Conservation (phyloP, 2,888 invertebrate species). For the Parnassius apollo region DNA sequence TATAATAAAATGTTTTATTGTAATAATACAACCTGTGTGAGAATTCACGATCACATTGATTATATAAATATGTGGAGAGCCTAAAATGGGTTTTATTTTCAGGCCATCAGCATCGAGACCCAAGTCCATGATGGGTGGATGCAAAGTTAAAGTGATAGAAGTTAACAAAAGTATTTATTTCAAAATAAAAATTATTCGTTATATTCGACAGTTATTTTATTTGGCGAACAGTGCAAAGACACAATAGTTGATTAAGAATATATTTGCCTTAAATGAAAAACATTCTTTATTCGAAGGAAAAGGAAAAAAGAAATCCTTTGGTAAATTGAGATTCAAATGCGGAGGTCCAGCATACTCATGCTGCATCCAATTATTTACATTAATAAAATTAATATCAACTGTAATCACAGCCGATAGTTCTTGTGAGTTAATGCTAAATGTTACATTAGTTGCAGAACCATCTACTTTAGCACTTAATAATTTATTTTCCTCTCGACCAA, state of each 20-base stretch:
- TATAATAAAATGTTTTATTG: slow-evolving; percentile 55
- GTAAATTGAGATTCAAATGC: slow-evolving; percentile 83
- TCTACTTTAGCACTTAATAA: slow-evolving; percentile 48
- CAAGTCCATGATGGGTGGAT: slow-evolving; percentile 59
- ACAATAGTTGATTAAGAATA: slow-evolving; percentile 32
- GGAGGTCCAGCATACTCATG: slow-evolving; percentile 80
- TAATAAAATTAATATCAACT: slow-evolving; percentile 60
- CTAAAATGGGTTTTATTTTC: slow-evolving; percentile 63
- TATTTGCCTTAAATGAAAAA: slow-evolving; percentile 24
- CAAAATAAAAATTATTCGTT: slow-evolving; percentile 77
- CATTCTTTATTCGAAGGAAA: slow-evolving; percentile 64
- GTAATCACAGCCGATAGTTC: slow-evolving; percentile 55
- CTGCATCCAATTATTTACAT: slow-evolving; percentile 52
- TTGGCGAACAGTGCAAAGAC: slow-evolving; percentile 39
- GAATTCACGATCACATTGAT: too few relatives aligned
- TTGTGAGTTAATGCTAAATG: slow-evolving; percentile 43
- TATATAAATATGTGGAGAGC: slow-evolving; percentile 4
- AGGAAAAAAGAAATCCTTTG: slow-evolving; percentile 88
- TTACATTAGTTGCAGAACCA: slow-evolving; percentile 43
- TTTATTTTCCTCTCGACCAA: slow-evolving; percentile 43
- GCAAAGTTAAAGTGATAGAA: slow-evolving; percentile 75
- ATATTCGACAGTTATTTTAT: slow-evolving; percentile 69
- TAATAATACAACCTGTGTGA: not conserved
- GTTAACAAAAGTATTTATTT: slow-evolving; percentile 74
- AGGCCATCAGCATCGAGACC: slow-evolving; percentile 63